These are phyloP conservation scores for Timema cristinae DNA, from an alignment of 2,888 invertebrate species.

Conservation along the genomic window DNA sequence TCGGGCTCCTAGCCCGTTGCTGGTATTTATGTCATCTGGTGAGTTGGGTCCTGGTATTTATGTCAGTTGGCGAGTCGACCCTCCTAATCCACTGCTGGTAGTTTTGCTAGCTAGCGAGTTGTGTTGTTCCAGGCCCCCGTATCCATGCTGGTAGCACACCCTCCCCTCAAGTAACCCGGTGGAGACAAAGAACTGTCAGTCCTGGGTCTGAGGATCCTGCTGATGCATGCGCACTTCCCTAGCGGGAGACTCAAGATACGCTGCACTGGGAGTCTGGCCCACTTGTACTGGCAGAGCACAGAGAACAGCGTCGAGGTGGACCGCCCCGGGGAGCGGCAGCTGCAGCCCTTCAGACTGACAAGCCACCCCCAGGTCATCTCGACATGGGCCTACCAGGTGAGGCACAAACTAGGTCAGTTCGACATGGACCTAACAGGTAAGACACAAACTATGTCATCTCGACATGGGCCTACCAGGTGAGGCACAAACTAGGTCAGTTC, in stretches of 20 bases:
- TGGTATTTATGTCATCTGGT: too few relatives aligned
- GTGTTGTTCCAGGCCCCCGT: conserved; percentile 20
- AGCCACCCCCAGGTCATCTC: not conserved
- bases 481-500: too few relatives aligned
- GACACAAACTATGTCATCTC: too few relatives aligned
- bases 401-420: too few relatives aligned
- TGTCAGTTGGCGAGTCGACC: too few relatives aligned
- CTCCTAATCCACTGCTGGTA: too few relatives aligned
- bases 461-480: too few relatives aligned
- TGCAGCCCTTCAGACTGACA: not conserved
- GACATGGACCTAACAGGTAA: too few relatives aligned
- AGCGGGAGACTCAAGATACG: conserved; percentile 57
- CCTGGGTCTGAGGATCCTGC: conserved; percentile 50
- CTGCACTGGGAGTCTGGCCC: conserved; percentile 61
- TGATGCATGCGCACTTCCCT: conserved; percentile 50
- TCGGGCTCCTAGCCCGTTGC: too few relatives aligned
- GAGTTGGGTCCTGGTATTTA: too few relatives aligned
- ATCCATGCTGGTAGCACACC: conserved; percentile 9
- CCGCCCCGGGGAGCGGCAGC: conserved; percentile 35
- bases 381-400: too few relatives aligned
- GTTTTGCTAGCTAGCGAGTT: not conserved
- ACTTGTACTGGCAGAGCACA: conserved; percentile 62
- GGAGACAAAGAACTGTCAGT: conserved; percentile 20
- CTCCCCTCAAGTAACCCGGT: not conserved
- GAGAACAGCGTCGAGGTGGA: conserved; percentile 63